Evolutionary conservation across 1,140 invertebrate species (phyloP), one percentile per base, ranked within the genome.

Genomic region (Drosophila setifemur): DNA sequence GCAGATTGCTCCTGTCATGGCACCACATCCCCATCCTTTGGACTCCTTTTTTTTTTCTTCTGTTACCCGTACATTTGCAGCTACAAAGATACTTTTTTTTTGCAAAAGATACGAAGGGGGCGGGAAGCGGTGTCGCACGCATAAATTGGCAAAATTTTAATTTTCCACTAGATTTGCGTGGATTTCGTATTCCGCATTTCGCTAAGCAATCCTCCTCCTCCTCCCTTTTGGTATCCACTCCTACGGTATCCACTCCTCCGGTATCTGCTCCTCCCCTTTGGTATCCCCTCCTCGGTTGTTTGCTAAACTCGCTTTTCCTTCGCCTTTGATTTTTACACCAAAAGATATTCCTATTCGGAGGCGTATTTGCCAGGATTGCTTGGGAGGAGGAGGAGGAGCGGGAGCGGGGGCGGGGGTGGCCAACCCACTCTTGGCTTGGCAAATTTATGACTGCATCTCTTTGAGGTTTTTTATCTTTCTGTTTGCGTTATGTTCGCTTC

Each of bases 101-200:
- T 14, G 8, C 25, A 0, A n/a, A n/a, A n/a, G n/a, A n/a, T n/a
- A n/a, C n/a, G n/a, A n/a, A n/a, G n/a, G n/a, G n/a, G n/a, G n/a
- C n/a, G n/a, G n/a, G n/a, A n/a, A n/a, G n/a, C n/a, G n/a, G 44
- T 47, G 25, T 19, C n/a, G 53, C 45, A 26, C 68, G 47, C 69
- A 68, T 60, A 78, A 78, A 78, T 78, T 73, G 61, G 50, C 28
- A 68, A 69, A 78, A 78, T 78, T 78, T 78, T 78, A 73, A 78
- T 78, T 78, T 78, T 78, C 74, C 74, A 78, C 74, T 78, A 78
- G 74, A 78, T 78, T 78, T 78, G 74, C 63, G 74, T 57, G 69
- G 55, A 78, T 73, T 73, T 78, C 8, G 33, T n/a, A n/a, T n/a
- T n/a, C n/a, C n/a, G n/a, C n/a, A n/a, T n/a, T n/a, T n/a, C n/a